Percentiles rank a stretch among this genome's conserved stretches.
Evolutionary conservation across 1,140 invertebrate genomes (phyloP).

Genomic region (Calephelis nemesis): DNA sequence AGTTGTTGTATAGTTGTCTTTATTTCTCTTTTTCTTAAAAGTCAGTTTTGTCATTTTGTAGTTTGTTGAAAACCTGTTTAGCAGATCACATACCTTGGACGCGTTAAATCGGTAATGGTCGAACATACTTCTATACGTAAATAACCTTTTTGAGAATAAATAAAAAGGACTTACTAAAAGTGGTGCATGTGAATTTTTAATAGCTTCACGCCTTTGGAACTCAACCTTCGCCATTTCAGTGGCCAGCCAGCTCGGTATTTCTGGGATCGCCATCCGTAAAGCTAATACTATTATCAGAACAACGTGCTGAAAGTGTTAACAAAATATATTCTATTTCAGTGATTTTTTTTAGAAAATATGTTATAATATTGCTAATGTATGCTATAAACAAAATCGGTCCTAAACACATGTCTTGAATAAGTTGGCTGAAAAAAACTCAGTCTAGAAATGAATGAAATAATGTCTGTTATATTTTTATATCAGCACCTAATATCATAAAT

Average conservation of each 20-base stretch:
- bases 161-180: slow-evolving; percentile 46
- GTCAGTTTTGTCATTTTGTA: no score
- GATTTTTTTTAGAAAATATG: neutral
- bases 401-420: no score
- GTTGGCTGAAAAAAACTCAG: neutral
- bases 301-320: slow-evolving; percentile 85
- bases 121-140: neutral
- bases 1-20: no score
- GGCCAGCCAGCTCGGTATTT: slow-evolving; percentile 94
- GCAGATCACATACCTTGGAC: no score
- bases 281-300: slow-evolving; percentile 90
- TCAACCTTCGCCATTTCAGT: slow-evolving; percentile 93
- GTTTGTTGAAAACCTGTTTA: no score
- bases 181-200: slow-evolving; percentile 66
- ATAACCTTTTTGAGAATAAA: neutral
- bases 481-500: no score
- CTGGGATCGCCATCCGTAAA: slow-evolving; percentile 92
- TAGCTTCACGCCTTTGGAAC: slow-evolving; percentile 83
- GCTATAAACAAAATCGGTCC: no score
- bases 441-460: no score
- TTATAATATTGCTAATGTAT: no score
- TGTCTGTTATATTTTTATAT: no score
- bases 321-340: slow-evolving; percentile 6
- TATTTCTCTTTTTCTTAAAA: no score
- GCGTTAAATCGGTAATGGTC: no score